Evolutionary conservation across 2,797 vertebrate genomes (phyloP).

Genomic region (Clarias pachynema): DNA sequence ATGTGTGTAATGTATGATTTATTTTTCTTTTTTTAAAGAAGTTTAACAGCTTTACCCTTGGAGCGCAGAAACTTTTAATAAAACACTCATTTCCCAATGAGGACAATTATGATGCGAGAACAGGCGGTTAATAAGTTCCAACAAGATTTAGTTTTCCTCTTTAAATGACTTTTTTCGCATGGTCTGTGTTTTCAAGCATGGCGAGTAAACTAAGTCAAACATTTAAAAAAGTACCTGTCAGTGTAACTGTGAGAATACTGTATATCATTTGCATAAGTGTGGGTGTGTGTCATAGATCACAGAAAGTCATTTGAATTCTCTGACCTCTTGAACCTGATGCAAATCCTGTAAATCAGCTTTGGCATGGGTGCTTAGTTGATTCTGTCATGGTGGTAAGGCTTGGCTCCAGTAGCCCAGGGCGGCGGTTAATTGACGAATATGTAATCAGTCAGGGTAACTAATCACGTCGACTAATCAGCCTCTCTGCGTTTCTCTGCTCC

Average conservation of each 20-base stretch:
- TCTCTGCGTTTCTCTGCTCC: conserved; percentile 34
- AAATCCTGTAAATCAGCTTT: conserved; percentile 30
- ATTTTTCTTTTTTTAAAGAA: neutral
- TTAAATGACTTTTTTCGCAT: neutral
- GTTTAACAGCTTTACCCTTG: neutral
- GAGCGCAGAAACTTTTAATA: neutral
- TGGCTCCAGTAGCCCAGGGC: conserved; percentile 33
- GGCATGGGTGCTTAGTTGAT: conserved; percentile 35
- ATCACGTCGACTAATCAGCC: conserved; percentile 47
- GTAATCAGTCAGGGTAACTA: conserved; percentile 56
- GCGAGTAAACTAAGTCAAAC: neutral
- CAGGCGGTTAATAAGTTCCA: neutral
- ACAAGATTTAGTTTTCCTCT: neutral
- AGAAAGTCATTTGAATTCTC: conserved; percentile 1
- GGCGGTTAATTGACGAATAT: conserved; percentile 50
- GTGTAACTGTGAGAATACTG: too few species aligned
- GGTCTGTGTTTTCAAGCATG: too few species aligned
- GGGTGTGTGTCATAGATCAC: neutral
- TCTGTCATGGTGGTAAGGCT: neutral
- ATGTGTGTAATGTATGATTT: too few species aligned
- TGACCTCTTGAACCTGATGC: neutral
- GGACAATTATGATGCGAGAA: neutral
- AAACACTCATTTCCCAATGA: neutral
- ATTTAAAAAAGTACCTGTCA: neutral
- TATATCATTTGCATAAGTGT: neutral